phyloP scores from a whole-genome alignment of 1,140 invertebrate species.

The Drosophila leontia region DNA sequence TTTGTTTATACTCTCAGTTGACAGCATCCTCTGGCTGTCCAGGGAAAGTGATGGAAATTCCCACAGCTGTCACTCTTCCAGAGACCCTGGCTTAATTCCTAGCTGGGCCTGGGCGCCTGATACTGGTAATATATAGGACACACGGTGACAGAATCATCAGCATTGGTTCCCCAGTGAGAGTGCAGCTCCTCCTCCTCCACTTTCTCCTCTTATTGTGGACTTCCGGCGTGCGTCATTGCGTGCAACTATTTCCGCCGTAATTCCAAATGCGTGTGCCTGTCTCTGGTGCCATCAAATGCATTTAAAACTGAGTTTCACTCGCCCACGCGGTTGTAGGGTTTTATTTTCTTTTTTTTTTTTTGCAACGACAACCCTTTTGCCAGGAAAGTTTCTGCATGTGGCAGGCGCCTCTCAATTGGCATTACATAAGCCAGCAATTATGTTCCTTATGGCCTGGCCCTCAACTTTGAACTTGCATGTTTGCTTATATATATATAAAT shows the following conservation, averaged over 20 bases:
- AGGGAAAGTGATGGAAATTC: conserved; percentile 40
- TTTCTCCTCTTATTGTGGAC: too few relatives aligned
- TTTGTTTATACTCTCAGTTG: conserved; percentile 9
- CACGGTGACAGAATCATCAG: conserved; percentile 28
- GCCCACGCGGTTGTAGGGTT: conserved; percentile 5
- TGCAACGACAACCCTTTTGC: conserved; percentile 17
- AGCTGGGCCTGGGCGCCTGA: conserved; percentile 5
- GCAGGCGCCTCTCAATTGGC: conserved; percentile 38
- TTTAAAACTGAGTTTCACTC: conserved; percentile 36
- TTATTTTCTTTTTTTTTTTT: conserved; percentile 2
- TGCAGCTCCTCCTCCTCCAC: background rate
- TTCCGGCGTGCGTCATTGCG: conserved; percentile 40
- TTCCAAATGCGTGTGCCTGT: conserved; percentile 24
- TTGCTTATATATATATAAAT: conserved; percentile 10
- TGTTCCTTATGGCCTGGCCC: conserved; percentile 44
- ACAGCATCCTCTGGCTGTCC: conserved; percentile 4
- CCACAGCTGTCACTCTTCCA: conserved; percentile 19
- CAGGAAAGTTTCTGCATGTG: conserved; percentile 33
- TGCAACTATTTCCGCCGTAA: conserved; percentile 42
- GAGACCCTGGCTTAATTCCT: conserved; percentile 1
- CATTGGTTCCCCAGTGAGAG: conserved; percentile 1
- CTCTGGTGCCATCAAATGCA: conserved; percentile 28
- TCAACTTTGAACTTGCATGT: conserved; percentile 51
- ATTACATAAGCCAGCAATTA: conserved; percentile 59
- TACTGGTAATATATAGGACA: conserved; percentile 4